phyloP scores from a whole-genome alignment of 2,888 invertebrate species.

The Rutpela maculata region DNA sequence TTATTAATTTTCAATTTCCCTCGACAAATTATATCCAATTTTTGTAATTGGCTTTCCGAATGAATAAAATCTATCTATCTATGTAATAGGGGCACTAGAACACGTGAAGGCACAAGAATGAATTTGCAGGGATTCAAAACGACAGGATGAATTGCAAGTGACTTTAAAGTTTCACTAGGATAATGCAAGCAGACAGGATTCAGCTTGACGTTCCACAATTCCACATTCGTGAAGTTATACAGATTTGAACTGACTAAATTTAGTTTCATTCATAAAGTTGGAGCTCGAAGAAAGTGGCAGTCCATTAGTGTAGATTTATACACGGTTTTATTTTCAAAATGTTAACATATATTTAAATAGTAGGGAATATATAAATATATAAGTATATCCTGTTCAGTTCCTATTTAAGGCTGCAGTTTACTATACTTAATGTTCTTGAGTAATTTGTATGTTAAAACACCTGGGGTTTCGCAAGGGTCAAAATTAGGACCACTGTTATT shows the following conservation, averaged over 20 bases:
- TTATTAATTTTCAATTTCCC: no score
- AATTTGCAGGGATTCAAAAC: neutral
- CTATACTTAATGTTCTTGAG: no score
- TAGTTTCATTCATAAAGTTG: neutral
- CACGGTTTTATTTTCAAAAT: constrained; percentile 1
- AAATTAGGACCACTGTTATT: no score
- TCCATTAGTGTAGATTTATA: neutral
- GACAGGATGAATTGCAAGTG: neutral
- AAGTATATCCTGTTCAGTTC: no score
- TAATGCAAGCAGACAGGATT: neutral
- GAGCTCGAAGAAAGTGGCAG: neutral
- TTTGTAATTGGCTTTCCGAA: no score
- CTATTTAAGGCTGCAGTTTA: no score
- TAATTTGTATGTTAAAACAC: no score
- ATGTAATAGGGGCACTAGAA: neutral
- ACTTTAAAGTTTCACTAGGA: neutral
- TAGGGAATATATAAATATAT: no score
- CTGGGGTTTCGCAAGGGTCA: no score
- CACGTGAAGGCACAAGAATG: neutral
- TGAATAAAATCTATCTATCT: no score
- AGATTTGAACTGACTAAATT: neutral
- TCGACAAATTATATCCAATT: no score
- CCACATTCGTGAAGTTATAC: neutral
- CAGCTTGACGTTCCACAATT: neutral
- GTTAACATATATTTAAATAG: neutral